A percentile compares a stretch with the other conserved stretches of the same genome.
phyloP scores from a whole-genome alignment of 2,113 vertebrate species.

The Myanophis thanlyinensis region DNA sequence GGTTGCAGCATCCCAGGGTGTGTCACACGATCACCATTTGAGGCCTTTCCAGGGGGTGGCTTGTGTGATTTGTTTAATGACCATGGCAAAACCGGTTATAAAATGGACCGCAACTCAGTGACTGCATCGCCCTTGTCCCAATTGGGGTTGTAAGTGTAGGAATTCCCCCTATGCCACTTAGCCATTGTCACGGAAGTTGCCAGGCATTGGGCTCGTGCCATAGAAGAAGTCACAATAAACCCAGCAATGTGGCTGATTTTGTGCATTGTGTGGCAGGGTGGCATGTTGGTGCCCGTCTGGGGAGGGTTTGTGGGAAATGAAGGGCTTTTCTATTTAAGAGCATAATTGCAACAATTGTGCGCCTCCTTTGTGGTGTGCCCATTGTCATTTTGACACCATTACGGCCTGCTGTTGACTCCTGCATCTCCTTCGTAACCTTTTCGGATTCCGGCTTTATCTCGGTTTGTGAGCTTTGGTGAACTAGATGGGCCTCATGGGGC shows the following conservation, averaged over 20 bases:
- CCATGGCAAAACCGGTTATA: neutral
- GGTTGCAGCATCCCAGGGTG: neutral
- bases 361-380: neutral
- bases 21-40: too few species aligned
- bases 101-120: neutral
- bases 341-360: neutral
- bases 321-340: neutral
- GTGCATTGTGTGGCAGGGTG: neutral
- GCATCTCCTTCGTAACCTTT: neutral
- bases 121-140: too few species aligned
- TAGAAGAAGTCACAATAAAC: neutral
- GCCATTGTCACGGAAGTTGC: neutral
- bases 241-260: neutral
- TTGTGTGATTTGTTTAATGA: neutral
- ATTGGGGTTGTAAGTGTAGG: too few species aligned
- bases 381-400: neutral
- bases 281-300: neutral
- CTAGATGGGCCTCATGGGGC: neutral
- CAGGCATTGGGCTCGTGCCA: neutral
- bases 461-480: neutral
- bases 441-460: neutral
- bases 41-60: too few species aligned
- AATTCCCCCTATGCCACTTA: too few species aligned
- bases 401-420: neutral
- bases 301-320: neutral